Base-by-base conservation (phyloP, 1,140 invertebrate species). In the Galendromus occidentalis region DNA sequence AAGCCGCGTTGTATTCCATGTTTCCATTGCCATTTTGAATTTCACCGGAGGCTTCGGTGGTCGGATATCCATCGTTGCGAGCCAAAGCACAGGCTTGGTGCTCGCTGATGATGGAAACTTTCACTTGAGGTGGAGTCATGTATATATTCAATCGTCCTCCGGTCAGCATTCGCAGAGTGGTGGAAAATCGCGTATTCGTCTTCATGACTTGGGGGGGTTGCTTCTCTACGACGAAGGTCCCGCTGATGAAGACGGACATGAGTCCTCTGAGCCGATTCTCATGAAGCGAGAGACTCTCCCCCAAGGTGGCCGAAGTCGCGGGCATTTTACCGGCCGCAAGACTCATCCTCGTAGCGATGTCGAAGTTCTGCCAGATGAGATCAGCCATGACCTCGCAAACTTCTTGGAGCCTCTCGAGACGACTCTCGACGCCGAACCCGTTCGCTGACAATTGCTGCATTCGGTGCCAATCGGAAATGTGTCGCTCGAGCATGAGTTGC, bases 181-280 rank as follows among this genome's bases (percentile, higher is more conserved):
- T 86, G 12, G 89, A 87, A 76, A 95, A 95, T 68, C 88, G 80
- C 0, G 92, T 94, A 73, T 96, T 92, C 4, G 92, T 97, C 77
- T 97, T 97, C 87, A 98, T 90, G 0, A 98, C 92, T 77, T 98
- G 93, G 0, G 93, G 92, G 0, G 93, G 93, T 74, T 97, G 92
- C 69, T 92, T 92, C 74, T 96, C 92, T 33, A 98, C 93, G 25
- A 97, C 90, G 73, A 98, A 98, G 0, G 93, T 94, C 39, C 88
- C 82, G 71, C 18, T 76, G 70, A 69, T 69, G 67, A 69, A 66
- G 66, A 51, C 41, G 5, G 42, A 55, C 9, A 71, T 39, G 9
- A 72, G 44, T 18, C 12, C 42, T 17, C 47, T 67, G 7, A 42
- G 64, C 22, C 86, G 82, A 9, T 78, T 76, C 66, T 83, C 81